Conservation (phyloP, 2,888 invertebrate genomes). For the Tipula helvola region DNA sequence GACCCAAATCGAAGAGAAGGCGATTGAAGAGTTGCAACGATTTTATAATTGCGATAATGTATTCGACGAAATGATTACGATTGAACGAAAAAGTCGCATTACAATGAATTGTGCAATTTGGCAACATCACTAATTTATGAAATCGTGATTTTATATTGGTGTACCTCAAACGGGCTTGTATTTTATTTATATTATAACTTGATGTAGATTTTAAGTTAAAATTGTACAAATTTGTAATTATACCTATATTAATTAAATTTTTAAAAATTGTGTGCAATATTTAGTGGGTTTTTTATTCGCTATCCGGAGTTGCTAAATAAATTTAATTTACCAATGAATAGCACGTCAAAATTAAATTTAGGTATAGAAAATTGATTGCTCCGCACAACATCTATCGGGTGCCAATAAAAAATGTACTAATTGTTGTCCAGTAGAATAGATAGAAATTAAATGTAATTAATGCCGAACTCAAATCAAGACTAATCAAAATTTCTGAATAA, state of each 20-base stretch:
- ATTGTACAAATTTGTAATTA: not conserved
- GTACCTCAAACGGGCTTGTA: not conserved
- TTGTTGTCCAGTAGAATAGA: too few species aligned
- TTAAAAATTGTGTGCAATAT: not conserved
- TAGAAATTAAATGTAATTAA: too few species aligned
- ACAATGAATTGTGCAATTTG: constrained; percentile 31
- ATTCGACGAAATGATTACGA: constrained; percentile 60
- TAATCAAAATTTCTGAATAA: too few species aligned
- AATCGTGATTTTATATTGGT: not conserved
- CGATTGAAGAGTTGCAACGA: constrained; percentile 62
- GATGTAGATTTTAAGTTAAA: not conserved
- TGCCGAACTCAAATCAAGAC: too few species aligned
- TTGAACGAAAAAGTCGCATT: constrained; percentile 29
- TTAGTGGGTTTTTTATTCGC: too few species aligned
- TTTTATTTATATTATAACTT: not conserved
- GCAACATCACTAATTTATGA: constrained; percentile 17
- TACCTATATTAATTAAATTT: not conserved
- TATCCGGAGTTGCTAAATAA: too few species aligned
- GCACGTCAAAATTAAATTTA: too few species aligned
- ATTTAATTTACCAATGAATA: too few species aligned
- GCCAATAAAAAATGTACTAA: too few species aligned
- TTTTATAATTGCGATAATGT: constrained; percentile 61
- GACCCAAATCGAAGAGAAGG: constrained; percentile 81
- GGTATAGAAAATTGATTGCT: too few species aligned
- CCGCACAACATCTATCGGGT: too few species aligned